Conservation (phyloP, 2,888 invertebrate genomes). For the Plagodis dolabraria region DNA sequence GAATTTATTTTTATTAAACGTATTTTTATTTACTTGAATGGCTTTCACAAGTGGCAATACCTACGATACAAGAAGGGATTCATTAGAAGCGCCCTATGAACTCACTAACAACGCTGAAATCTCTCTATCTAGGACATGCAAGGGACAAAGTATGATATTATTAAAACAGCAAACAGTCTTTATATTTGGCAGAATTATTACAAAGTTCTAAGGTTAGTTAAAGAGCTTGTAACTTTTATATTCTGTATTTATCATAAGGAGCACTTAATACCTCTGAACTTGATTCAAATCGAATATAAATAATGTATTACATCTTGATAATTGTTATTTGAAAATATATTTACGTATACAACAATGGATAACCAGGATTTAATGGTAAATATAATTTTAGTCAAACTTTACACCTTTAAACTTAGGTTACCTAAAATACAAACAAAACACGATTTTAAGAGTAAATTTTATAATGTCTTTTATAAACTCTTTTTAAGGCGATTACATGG, state of each 20-base stretch:
- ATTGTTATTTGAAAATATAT: slow-evolving; percentile 5
- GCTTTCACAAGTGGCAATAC: slow-evolving; percentile 44
- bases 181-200: slow-evolving; percentile 40
- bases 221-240: slow-evolving; percentile 3
- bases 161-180: slow-evolving; percentile 38
- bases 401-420: slow-evolving; percentile 19
- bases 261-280: not conserved
- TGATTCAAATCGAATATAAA: not conserved
- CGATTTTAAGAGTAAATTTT: slow-evolving; percentile 33
- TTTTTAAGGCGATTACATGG: slow-evolving; percentile 40
- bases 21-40: slow-evolving; percentile 30
- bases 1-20: slow-evolving; percentile 43
- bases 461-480: slow-evolving; percentile 38
- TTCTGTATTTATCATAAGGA: not conserved
- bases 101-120: slow-evolving; percentile 39
- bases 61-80: slow-evolving; percentile 30
- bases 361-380: slow-evolving; percentile 18
- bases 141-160: slow-evolving; percentile 30
- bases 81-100: slow-evolving; percentile 33
- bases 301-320: not conserved
- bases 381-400: slow-evolving; percentile 22
- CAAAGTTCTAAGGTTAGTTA: slow-evolving; percentile 20
- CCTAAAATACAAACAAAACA: slow-evolving; percentile 38
- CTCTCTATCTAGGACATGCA: slow-evolving; percentile 30
- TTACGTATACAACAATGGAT: slow-evolving; percentile 11